Evolutionary conservation across 2,113 vertebrate species (phyloP).

Genomic region (Cephalopterus ornatus): DNA sequence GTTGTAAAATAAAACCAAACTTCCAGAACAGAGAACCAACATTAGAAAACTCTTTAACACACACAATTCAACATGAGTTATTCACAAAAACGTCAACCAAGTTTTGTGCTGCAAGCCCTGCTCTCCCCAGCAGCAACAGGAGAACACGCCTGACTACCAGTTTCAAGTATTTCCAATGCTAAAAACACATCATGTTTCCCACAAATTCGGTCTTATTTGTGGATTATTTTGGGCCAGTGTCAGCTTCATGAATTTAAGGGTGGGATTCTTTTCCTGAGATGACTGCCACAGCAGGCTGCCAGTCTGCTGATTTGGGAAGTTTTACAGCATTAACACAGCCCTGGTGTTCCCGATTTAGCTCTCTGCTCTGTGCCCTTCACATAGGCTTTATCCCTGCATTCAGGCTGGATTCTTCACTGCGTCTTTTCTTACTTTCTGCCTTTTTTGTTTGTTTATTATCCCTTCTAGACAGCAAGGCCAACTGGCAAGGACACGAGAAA

Average conservation of each 20-base stretch:
- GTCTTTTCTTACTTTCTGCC: constrained; percentile 7
- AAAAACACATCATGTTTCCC: neutral
- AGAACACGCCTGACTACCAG: neutral
- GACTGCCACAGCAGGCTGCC: neutral
- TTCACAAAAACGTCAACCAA: neutral
- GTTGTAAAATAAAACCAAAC: neutral
- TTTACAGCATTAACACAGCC: constrained; percentile 8
- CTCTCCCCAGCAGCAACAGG: neutral
- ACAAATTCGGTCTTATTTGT: neutral
- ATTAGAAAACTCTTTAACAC: neutral
- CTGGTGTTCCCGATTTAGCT: neutral
- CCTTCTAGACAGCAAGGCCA: neutral
- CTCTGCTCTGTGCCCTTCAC: neutral
- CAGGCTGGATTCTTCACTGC: neutral
- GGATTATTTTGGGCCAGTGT: neutral
- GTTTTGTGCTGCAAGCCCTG: neutral
- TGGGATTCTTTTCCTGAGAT: neutral
- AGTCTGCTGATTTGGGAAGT: constrained; percentile 25
- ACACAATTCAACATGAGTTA: accelerated
- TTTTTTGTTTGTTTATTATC: neutral
- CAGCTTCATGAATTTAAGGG: neutral
- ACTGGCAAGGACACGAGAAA: neutral
- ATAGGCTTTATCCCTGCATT: neutral
- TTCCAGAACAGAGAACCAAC: neutral
- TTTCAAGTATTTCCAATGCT: neutral